Evolutionary conservation across 2,797 vertebrate genomes (phyloP).

Genomic region (Rhinatrema bivittatum): DNA sequence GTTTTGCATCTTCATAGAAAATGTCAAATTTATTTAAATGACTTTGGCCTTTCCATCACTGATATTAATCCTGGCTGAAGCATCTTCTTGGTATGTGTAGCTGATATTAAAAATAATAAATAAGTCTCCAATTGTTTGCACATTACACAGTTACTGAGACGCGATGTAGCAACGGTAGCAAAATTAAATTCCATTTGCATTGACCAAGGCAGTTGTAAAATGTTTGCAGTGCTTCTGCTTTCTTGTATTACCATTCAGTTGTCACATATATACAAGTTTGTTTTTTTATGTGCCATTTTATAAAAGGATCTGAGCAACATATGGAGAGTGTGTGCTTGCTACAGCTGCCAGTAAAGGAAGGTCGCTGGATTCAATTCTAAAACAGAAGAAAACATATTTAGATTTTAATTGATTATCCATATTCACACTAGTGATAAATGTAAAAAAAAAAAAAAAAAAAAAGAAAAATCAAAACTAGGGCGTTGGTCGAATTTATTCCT

Average conservation of each 20-base stretch:
- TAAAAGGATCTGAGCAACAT: slow-evolving; percentile 95
- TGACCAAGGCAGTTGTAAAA: too few relatives aligned
- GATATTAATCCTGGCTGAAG: too few relatives aligned
- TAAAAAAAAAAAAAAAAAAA: too few relatives aligned
- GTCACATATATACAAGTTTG: background rate
- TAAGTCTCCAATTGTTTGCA: slow-evolving; percentile 11
- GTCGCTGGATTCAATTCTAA: slow-evolving; percentile 94
- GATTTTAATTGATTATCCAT: background rate
- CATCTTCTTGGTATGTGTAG: too few relatives aligned
- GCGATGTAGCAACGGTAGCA: background rate
- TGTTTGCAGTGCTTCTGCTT: too few relatives aligned
- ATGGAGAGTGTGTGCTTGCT: slow-evolving; percentile 94
- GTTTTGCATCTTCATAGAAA: slow-evolving; percentile 17
- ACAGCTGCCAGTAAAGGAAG: slow-evolving; percentile 91
- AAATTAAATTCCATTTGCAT: slow-evolving; percentile 16
- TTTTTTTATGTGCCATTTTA: slow-evolving; percentile 45
- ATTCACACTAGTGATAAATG: too few relatives aligned
- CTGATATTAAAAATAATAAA: too few relatives aligned
- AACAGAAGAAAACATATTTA: slow-evolving; percentile 21
- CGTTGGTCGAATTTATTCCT: too few relatives aligned
- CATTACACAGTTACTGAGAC: slow-evolving; percentile 17
- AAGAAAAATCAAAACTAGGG: too few relatives aligned
- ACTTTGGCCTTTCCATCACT: slow-evolving; percentile 22
- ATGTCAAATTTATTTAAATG: slow-evolving; percentile 12
- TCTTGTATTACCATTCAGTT: too few relatives aligned